Evolutionary conservation across 2,888 invertebrate genomes (phyloP), one percentile per base, ranked within the genome.

Genomic region (Clostera curtula): DNA sequence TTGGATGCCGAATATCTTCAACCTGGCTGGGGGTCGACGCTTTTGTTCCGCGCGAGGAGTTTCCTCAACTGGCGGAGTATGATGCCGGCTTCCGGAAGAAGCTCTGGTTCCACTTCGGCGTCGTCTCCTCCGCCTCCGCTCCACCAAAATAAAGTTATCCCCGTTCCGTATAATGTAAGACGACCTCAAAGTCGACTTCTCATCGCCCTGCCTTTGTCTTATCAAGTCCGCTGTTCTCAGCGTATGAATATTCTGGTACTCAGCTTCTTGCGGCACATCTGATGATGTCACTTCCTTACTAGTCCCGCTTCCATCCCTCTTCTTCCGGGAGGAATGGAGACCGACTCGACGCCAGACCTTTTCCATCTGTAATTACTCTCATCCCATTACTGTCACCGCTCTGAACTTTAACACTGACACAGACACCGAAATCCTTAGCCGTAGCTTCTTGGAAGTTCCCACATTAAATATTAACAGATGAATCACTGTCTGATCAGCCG

Each of bases 301-400:
- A 48, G 80, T 74, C 41, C 82, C 83, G 55, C 82, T 83, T 73
- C 83, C 83, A 72, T 84, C 84, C 76, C 83, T 79, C 75, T 85
- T 85, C 70, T 83, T 83, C 30, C 84, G 84, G 69, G 85, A 83
- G 76, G 85, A 84, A 76, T 84, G 85, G 72, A 85, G 84, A 64
- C 85, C 85, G 48, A 85, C 84, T 47, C 83, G 71, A 67, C 83
- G 80, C 84, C 84, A 84, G 77, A 85, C 83, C 70, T 84, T 85
- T 83, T 85, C 84, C 85, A 84, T 83, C 74, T 59, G 59, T 73
- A 61, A 77, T 75, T 67, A 56, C 57, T 73, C 71, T 83, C 83
- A 83, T 83, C 82, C 82, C 83, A 83, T 83, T 63, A 56, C 73
- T 65, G 68, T 67, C 56, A 30, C 29, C 34, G 46, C 48, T 36